Base-by-base conservation (phyloP, 2,113 vertebrate species). In the Clupea harengus region DNA sequence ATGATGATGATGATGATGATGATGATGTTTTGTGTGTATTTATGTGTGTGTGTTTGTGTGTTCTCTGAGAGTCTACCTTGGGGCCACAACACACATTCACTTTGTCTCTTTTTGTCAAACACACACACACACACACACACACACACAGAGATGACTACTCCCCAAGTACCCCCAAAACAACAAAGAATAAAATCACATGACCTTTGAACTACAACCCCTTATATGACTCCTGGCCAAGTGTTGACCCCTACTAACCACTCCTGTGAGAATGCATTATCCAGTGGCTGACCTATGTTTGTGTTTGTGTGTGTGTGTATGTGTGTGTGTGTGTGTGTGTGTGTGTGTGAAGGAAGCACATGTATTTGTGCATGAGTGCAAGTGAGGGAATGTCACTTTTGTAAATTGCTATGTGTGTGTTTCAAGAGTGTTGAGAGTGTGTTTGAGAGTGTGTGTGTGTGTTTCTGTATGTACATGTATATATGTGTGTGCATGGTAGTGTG, bases 41-140 rank as follows among this genome's bases (percentile, higher is more conserved):
- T 28, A 13, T 28, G 64, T 72, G 64, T 32, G 28, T 32, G 25
- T 72, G 67, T 75, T 8, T 32, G 67, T 67, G n/a, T 25, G 64
- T 13, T 28, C 3, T 60, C 54, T 67, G 2, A 28, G 7, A 13
- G 64, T 28, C n/a, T 1, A 25, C 64, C 18, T 57, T 57, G 52
- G 52, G 52, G 52, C 52, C 52, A 57, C 52, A 57, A 15, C 4
- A 8, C 22, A 64, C 20, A 39, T 10, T 78, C 13, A 78, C 28
- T 78, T 78, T 32, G 25, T 75, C 28, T 32, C 67, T 39, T 75
- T 75, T 32, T 92, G 91, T 92, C 85, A 81, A 45, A 72, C 83
- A 83, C 81, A 82, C 84, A 88, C 85, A 49, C 81, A 82, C 45
- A 75, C 86, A 54, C 82, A 85, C 86, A 86, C 86, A 80, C 64